Conservation (phyloP, 2,113 vertebrate genomes). For the Triplophysa rosa region DNA sequence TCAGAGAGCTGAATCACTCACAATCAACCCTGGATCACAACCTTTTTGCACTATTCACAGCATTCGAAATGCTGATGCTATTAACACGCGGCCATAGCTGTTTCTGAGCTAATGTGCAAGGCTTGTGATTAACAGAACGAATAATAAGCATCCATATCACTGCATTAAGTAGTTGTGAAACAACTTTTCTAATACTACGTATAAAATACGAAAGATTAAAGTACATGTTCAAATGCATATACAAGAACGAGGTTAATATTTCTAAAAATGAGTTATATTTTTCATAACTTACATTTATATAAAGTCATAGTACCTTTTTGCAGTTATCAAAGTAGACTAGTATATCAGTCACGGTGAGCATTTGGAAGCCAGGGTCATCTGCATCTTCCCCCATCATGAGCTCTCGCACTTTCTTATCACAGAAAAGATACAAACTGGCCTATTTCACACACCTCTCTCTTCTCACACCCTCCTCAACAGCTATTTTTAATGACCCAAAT, state of each 20-base stretch:
- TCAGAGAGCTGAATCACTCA: conserved; percentile 51
- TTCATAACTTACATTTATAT: background rate
- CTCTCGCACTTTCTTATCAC: conserved; percentile 15
- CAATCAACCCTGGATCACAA: conserved; percentile 41
- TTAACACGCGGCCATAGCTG: background rate
- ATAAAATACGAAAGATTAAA: background rate
- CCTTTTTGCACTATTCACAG: conserved; percentile 42
- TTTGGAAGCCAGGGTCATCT: conserved; percentile 41
- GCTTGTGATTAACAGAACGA: background rate
- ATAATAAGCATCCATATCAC: background rate
- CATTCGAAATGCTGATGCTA: background rate
- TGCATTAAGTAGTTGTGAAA: no score
- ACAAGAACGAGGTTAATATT: background rate
- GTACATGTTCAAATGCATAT: background rate
- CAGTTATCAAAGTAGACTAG: conserved; percentile 51
- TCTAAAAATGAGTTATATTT: no score
- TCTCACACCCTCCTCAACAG: conserved; percentile 39
- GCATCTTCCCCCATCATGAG: conserved; percentile 39
- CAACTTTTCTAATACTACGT: no score
- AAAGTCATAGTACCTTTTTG: conserved; percentile 41
- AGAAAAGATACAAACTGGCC: conserved; percentile 51
- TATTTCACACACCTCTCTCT: conserved; percentile 34
- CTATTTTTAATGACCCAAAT: conserved; percentile 72
- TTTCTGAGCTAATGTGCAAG: background rate
- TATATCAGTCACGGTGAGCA: conserved; percentile 38